These are phyloP conservation scores for Ectobius pallidus DNA, from an alignment of 2,888 invertebrate species.

Conservation along the genomic window DNA sequence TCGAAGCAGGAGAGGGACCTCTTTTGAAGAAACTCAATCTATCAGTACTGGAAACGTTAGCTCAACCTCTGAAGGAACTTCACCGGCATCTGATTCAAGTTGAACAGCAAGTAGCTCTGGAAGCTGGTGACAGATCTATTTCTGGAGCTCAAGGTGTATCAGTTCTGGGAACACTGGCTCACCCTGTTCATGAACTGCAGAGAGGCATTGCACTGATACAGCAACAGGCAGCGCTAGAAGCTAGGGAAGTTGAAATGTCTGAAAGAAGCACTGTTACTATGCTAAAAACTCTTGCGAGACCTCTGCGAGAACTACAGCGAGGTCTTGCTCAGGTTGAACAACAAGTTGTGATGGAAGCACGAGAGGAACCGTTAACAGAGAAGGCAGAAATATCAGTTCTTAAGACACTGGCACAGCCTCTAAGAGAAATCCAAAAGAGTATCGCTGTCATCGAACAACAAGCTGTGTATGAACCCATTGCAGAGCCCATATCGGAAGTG, in stretches of 20 bases:
- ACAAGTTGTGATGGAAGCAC: conserved; percentile 23
- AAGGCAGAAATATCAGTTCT: conserved; percentile 52
- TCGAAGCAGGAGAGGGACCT: conserved; percentile 42
- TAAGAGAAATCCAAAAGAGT: conserved; percentile 51
- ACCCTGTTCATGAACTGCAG: conserved; percentile 50
- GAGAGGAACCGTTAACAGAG: conserved; percentile 44
- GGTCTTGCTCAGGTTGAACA: conserved; percentile 11
- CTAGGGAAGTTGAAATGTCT: conserved; percentile 22
- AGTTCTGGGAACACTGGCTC: conserved; percentile 35
- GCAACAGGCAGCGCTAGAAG: conserved; percentile 49
- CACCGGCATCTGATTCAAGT: conserved; percentile 30
- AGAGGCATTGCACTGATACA: conserved; percentile 53
- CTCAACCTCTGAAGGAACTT: conserved; percentile 48
- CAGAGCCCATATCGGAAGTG: conserved; percentile 18
- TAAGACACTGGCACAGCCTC: conserved; percentile 50
- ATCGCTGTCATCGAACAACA: conserved; percentile 51
- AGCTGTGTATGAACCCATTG: conserved; percentile 43
- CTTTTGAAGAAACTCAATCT: conserved; percentile 33
- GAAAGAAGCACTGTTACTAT: conserved; percentile 3
- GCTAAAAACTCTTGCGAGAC: conserved; percentile 15
- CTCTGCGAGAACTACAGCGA: conserved; percentile 2
- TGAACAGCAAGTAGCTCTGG: conserved; percentile 27
- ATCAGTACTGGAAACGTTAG: conserved; percentile 46
- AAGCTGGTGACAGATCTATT: conserved; percentile 6
- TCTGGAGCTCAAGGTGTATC: conserved; percentile 13